phyloP scores from a whole-genome alignment of 2,888 invertebrate species.

The Torymus aiolomorphi region DNA sequence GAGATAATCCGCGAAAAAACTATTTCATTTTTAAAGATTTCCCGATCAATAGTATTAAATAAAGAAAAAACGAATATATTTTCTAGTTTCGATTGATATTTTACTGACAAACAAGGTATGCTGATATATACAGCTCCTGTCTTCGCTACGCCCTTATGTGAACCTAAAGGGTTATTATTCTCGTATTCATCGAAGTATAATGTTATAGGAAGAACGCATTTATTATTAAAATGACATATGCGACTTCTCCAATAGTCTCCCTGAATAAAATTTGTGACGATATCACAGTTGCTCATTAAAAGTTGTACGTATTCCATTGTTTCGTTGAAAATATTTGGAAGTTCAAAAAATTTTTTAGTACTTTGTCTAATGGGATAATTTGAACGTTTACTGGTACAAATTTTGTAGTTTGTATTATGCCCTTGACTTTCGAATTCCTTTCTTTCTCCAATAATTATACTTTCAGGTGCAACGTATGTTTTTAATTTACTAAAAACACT shows the following conservation, averaged over 20 bases:
- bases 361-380: constrained; percentile 58
- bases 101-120: no score
- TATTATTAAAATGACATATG: constrained; percentile 19
- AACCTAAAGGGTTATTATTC: constrained; percentile 56
- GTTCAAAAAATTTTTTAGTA: constrained; percentile 59
- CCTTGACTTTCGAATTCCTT: constrained; percentile 46
- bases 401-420: constrained; percentile 1
- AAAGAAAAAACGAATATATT: no score
- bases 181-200: constrained; percentile 60
- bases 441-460: constrained; percentile 53
- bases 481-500: constrained; percentile 45
- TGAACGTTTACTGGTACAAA: constrained; percentile 53
- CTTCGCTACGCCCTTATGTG: constrained; percentile 56
- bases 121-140: no score
- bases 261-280: constrained; percentile 57
- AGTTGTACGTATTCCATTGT: constrained; percentile 52
- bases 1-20: constrained; percentile 45
- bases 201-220: no score
- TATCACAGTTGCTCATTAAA: constrained; percentile 39
- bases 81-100: no score
- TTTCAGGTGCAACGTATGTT: constrained; percentile 56
- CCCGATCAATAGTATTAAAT: no score
- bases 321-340: constrained; percentile 55
- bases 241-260: constrained; percentile 54
- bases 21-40: no score